Percentiles rank a stretch among this genome's conserved stretches.
Evolutionary conservation across 2,888 invertebrate genomes (phyloP).

Genomic region (Mantis religiosa): DNA sequence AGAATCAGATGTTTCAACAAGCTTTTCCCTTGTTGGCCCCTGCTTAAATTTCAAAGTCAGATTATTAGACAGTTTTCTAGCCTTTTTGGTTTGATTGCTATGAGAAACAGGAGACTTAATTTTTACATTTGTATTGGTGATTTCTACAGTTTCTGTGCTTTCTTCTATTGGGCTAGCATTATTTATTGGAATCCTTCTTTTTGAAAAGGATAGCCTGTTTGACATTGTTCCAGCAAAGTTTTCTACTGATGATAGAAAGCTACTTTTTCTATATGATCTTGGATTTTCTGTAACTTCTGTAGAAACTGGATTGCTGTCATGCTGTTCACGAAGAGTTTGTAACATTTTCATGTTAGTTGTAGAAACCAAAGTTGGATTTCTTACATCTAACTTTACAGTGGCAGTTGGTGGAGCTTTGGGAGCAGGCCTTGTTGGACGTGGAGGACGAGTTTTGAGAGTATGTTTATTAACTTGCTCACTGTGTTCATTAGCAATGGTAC

Average conservation of each 20-base stretch:
- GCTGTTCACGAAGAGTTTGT: constrained; percentile 39
- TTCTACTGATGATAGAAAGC: not conserved
- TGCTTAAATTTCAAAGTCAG: not conserved
- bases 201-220: not conserved
- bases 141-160: not conserved
- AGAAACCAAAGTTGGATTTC: constrained; percentile 56
- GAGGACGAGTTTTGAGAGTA: not conserved
- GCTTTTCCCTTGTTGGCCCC: not conserved
- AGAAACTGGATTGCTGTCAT: not conserved
- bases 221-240: not conserved
- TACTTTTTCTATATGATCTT: not conserved
- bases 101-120: not conserved
- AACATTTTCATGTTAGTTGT: constrained; percentile 60
- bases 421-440: not conserved
- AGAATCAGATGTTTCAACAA: not conserved
- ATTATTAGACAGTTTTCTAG: not conserved
- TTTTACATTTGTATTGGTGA: not conserved
- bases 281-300: not conserved
- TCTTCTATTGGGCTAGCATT: not conserved
- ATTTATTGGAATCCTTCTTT: not conserved
- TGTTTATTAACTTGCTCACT: constrained; percentile 30
- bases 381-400: constrained; percentile 49
- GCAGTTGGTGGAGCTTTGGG: not conserved
- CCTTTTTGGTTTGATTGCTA: not conserved
- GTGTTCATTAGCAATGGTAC: constrained; percentile 23